Evolutionary conservation across 2,888 invertebrate genomes (phyloP), one percentile per base, ranked within the genome.

Genomic region (Machimus atricapillus): DNA sequence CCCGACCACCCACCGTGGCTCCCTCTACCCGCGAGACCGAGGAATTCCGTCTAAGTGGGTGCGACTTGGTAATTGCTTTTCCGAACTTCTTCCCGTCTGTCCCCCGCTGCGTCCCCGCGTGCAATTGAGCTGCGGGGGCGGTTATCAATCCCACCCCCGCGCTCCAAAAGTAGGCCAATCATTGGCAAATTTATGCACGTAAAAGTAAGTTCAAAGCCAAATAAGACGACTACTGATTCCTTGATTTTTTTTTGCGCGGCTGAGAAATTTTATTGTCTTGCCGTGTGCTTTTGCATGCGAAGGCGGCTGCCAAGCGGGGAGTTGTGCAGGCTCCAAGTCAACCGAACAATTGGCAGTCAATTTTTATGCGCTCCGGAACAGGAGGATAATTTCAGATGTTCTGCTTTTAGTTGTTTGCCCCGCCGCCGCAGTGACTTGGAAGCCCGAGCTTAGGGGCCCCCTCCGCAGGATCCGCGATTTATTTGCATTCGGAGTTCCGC

Each of bases 51-150:
- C 27, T 58, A 81, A 81, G 52, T 31, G 81, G 56, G 52, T 27
- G 46, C 46, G 27, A 46, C 78, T 78, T 46, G 43, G 78, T 78
- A 43, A 78, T 78, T 43, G 78, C 78, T 78, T 78, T 78, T n/a
- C 46, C n/a, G 78, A 78, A 78, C 78, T 78, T 78, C 16, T 78
- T 16, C 43, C 27, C 37, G 19, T 27, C 1, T 27, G 66, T 27
- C 27, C 23, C 9, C 66, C 23, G 58, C n/a, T 19, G 23, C 23
- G 23, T 9, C 23, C 6, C 56, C 27, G 9, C 27, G 9, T 66
- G 27, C 27, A 66, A 23, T 66, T 9, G 27, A 19, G 23, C 23
- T 7, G 19, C 66, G 66, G 23, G 23, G 66, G 66, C 27, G 27
- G 7, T 66, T 66, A 66, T 23, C 23, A 27, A 27, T 40, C 2